Percentiles rank a stretch among this genome's conserved stretches.
Evolutionary conservation across 2,888 invertebrate genomes (phyloP).

Genomic region (Ellobium chinense): DNA sequence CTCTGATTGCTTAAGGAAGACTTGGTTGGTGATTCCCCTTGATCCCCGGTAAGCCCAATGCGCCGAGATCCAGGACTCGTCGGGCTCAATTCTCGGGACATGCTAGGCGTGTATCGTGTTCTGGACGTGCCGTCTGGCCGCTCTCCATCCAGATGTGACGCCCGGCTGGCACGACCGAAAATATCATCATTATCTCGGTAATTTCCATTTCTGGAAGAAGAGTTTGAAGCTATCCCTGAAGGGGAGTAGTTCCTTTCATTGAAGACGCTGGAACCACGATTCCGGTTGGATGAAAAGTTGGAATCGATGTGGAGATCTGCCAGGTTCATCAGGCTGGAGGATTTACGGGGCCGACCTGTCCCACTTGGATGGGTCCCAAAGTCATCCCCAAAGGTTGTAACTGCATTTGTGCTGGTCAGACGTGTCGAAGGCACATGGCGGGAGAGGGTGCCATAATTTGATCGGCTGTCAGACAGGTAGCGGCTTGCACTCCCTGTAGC

Average conservation of each 20-base stretch:
- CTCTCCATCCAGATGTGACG: slow-evolving; percentile 41
- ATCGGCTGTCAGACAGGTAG: neutral
- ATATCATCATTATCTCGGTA: slow-evolving; percentile 43
- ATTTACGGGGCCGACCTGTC: slow-evolving; percentile 3
- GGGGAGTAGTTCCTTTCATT: slow-evolving; percentile 48
- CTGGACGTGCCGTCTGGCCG: slow-evolving; percentile 33
- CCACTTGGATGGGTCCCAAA: slow-evolving; percentile 15
- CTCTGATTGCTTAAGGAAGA: slow-evolving; percentile 58
- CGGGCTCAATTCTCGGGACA: slow-evolving; percentile 48
- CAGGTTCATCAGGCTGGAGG: slow-evolving; percentile 26
- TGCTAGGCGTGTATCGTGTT: slow-evolving; percentile 48
- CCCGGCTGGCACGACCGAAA: slow-evolving; percentile 49
- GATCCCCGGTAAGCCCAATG: neutral
- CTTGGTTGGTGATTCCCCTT: slow-evolving; percentile 48
- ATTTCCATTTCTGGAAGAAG: slow-evolving; percentile 43
- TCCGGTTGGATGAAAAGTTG: slow-evolving; percentile 34
- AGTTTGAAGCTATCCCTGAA: slow-evolving; percentile 43
- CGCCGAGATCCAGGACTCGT: slow-evolving; percentile 30
- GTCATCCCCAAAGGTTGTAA: neutral
- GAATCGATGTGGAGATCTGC: slow-evolving; percentile 24
- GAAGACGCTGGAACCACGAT: slow-evolving; percentile 42
- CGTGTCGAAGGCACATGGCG: neutral
- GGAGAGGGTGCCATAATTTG: neutral
- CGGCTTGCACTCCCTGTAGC: neutral
- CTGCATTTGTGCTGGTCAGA: neutral